phyloP scores from a whole-genome alignment of 2,888 invertebrate genomes.

The Prionchulus punctatus region DNA sequence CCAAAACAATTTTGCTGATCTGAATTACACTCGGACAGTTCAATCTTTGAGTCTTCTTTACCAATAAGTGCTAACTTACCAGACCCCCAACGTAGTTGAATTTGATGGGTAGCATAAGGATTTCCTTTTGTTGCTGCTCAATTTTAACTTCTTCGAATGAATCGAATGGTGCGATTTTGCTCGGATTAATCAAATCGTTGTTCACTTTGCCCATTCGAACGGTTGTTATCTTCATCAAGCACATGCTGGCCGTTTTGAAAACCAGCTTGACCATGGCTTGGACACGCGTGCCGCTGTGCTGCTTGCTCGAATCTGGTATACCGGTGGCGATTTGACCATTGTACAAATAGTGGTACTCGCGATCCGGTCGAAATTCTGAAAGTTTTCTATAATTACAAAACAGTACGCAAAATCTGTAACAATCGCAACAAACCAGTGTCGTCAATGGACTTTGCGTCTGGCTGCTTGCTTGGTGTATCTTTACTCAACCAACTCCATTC shows the following conservation, averaged over 20 bases:
- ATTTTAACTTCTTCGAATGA: constrained; percentile 17
- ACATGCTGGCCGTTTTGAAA: neutral
- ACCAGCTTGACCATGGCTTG: constrained; percentile 18
- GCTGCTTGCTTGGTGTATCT: neutral
- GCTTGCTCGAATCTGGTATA: constrained; percentile 18
- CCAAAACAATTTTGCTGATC: constrained; percentile 16
- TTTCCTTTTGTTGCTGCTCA: constrained; percentile 15
- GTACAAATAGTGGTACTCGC: constrained; percentile 15
- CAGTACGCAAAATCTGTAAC: neutral
- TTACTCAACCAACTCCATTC: neutral
- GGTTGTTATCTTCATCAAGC: constrained; percentile 4
- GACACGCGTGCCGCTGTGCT: constrained; percentile 19
- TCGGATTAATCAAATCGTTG: constrained; percentile 6
- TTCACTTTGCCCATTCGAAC: constrained; percentile 13
- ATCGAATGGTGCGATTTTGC: constrained; percentile 8
- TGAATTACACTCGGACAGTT: no score
- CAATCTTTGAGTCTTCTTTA: no score
- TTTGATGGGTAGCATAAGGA: constrained; percentile 20
- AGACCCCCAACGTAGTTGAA: constrained; percentile 21
- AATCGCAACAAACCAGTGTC: neutral
- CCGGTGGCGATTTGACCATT: constrained; percentile 20
- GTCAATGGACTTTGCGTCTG: no score
- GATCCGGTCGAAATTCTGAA: constrained; percentile 7
- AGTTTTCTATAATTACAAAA: neutral
- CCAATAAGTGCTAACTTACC: no score